These are phyloP conservation scores for Liparis tanakae DNA, from an alignment of 2,797 vertebrate genomes.

Conservation along the genomic window DNA sequence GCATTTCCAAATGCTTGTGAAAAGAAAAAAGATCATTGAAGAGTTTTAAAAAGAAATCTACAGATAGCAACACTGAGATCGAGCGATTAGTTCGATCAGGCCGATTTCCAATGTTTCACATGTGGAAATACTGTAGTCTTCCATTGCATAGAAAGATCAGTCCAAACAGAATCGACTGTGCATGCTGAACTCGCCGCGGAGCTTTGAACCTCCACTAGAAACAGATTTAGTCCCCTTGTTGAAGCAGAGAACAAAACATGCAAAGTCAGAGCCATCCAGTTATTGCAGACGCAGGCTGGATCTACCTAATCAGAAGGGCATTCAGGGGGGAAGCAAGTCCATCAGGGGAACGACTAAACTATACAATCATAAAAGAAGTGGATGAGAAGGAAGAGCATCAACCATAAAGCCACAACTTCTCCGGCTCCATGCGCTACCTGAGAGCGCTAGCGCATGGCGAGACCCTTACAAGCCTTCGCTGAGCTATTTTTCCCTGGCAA, in stretches of 20 bases:
- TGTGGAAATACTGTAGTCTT: slow-evolving; percentile 41
- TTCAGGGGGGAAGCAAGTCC: slow-evolving; percentile 65
- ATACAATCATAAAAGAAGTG: slow-evolving; percentile 23
- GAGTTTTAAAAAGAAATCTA: slow-evolving; percentile 33
- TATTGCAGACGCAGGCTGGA: slow-evolving; percentile 32
- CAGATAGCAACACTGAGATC: slow-evolving; percentile 24
- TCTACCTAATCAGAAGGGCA: slow-evolving; percentile 39
- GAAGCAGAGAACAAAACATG: slow-evolving; percentile 68
- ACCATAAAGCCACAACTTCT: slow-evolving; percentile 62
- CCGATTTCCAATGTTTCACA: slow-evolving; percentile 48
- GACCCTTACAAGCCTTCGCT: slow-evolving; percentile 43
- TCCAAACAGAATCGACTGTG: slow-evolving; percentile 22
- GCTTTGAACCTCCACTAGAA: slow-evolving; percentile 20
- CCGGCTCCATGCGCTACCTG: slow-evolving; percentile 57
- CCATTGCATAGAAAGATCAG: slow-evolving; percentile 24
- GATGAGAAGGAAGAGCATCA: slow-evolving; percentile 77
- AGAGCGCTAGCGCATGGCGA: slow-evolving; percentile 45
- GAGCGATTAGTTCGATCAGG: slow-evolving; percentile 37
- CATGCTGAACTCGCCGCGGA: slow-evolving; percentile 57
- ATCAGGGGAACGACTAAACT: slow-evolving; percentile 35
- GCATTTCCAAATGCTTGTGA: slow-evolving; percentile 21
- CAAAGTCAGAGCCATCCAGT: slow-evolving; percentile 53
- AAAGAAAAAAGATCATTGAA: background rate
- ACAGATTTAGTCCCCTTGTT: slow-evolving; percentile 13
- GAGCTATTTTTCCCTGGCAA: slow-evolving; percentile 75